These are phyloP conservation scores for Bergia sp. DNA, from an alignment of 92 coral and sea anemone species.

Conservation along the genomic window DNA sequence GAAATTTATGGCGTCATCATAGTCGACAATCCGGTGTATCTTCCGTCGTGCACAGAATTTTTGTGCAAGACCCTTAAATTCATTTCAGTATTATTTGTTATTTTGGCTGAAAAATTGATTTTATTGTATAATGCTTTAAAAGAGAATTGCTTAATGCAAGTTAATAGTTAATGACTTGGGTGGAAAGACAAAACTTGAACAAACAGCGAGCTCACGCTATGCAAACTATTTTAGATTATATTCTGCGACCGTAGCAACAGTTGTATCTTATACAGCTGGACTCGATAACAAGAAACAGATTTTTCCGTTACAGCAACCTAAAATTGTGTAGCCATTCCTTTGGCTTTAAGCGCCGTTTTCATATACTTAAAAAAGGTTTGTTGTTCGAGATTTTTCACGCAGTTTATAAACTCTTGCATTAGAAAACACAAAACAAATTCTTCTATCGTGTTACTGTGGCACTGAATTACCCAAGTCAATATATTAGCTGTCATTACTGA, in stretches of 20 bases:
- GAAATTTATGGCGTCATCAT: not conserved
- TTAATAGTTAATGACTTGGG: not conserved
- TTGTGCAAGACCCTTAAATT: not conserved
- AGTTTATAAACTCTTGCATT: not conserved
- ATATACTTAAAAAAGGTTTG: not conserved
- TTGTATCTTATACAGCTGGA: not conserved
- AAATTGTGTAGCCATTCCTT: not conserved
- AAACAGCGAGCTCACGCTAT: not conserved
- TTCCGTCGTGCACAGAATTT: not conserved
- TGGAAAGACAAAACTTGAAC: not conserved
- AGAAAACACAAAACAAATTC: not conserved
- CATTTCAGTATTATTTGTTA: not conserved
- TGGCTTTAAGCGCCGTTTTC: not conserved
- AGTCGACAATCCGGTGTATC: not conserved
- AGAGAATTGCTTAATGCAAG: not conserved
- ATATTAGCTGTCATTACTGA: not conserved
- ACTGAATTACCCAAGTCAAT: not conserved
- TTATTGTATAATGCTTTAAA: too few species aligned
- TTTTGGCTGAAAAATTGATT: too few species aligned
- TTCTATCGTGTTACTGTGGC: not conserved
- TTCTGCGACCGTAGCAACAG: not conserved
- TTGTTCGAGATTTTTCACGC: too few species aligned
- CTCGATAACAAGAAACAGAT: not conserved
- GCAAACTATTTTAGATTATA: not conserved
- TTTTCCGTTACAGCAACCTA: not conserved